Evolutionary conservation across 2,797 vertebrate genomes (phyloP).

Genomic region (Meda fulgida): DNA sequence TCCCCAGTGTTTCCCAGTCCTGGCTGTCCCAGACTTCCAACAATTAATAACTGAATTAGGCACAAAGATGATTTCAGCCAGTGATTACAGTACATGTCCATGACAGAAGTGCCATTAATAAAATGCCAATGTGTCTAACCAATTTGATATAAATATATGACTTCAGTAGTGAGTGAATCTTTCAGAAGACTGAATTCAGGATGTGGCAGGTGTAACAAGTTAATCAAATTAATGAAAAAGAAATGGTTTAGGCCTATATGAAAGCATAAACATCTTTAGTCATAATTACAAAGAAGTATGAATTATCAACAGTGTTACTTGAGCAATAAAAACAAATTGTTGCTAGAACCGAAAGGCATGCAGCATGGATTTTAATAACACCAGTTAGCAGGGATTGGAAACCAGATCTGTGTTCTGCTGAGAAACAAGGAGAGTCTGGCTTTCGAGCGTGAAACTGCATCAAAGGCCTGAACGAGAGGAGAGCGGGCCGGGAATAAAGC

Average conservation of each 20-base stretch:
- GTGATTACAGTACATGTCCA: conserved; percentile 4
- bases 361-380: conserved; percentile 61
- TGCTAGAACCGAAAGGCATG: not conserved
- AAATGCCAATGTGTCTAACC: not conserved
- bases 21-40: not conserved
- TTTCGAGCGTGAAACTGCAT: conserved; percentile 64
- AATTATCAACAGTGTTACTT: conserved; percentile 17
- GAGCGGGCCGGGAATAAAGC: conserved; percentile 54
- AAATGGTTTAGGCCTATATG: not conserved
- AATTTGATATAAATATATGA: not conserved
- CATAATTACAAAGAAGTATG: conserved; percentile 42
- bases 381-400: conserved; percentile 48
- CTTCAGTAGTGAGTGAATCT: conserved; percentile 65
- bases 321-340: not conserved
- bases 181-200: conserved; percentile 80
- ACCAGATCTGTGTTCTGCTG: conserved; percentile 50
- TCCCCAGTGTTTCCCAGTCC: no score
- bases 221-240: not conserved
- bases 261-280: conserved; percentile 20
- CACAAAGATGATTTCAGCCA: conserved; percentile 23
- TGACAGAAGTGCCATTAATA: conserved; percentile 34
- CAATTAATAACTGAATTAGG: no score
- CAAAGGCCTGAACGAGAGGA: conserved; percentile 59
- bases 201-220: conserved; percentile 71
- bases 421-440: conserved; percentile 54